Base-by-base conservation (phyloP, 1,140 invertebrate species). In the Aphaenogaster floridana region DNA sequence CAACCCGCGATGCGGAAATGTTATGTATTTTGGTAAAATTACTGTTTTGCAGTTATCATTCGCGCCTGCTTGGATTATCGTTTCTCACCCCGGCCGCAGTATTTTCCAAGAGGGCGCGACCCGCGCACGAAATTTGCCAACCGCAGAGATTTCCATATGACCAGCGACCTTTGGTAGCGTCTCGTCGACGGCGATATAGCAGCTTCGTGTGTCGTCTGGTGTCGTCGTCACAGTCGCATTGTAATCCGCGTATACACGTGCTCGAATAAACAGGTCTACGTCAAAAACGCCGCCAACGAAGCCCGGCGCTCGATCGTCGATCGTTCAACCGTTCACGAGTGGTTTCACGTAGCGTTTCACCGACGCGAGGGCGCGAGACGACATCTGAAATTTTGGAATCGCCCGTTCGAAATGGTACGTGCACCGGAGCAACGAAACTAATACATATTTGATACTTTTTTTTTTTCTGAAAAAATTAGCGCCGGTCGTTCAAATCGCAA, bases 141-240 rank as follows among this genome's bases (percentile, higher is more conserved):
- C 1, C 3, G 5, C n/a, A 1, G 0, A 0, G 34, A 81, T 52
- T 39, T 81, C 2, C 61, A 7, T 15, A 15, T 0, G n/a, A 34
- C 8, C 42, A 3, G 64, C 64, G 7, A 8, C 21, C 59, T 79
- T 64, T n/a, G 1, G 5, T 28, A 17, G 11, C 7, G 15, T 7
- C 13, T 34, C 13, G 28, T 71, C 5, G 5, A 28, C 15, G 52
- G 8, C 3, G 13, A 52, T 76, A 77, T 69, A 21, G 74, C 42
- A 74, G 59, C 11, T 91, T 90, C 88, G 84, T 89, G 86, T 91
- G 86, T 86, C 59, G 88, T 88, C 79, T 71, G 64, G 64, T 71
- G 68, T 50, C 54, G 21, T 54, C 48, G 61, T 57, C 34, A 39
- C 52, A 83, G 68, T 83, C 80, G 34, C 84, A 66, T 61, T 72